Conservation (phyloP, 2,113 vertebrate genomes). For the Poeciliopsis occidentalis region DNA sequence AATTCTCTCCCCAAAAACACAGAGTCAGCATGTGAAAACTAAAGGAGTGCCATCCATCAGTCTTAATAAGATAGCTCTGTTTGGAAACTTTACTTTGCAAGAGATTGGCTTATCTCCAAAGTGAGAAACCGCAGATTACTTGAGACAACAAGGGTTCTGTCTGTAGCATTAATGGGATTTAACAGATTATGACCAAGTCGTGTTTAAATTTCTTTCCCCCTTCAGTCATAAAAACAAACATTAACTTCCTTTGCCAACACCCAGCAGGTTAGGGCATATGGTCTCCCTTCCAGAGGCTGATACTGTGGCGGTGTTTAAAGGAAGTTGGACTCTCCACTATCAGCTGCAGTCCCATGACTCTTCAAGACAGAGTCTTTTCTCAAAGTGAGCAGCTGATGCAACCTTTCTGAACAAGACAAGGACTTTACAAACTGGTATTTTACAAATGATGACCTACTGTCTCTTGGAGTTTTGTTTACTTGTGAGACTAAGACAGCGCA, state of each 20-base stretch:
- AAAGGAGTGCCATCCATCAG: background rate
- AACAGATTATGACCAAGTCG: background rate
- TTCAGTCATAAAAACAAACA: background rate
- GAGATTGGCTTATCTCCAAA: background rate
- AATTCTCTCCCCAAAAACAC: background rate
- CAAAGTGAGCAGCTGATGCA: background rate
- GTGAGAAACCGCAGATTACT: background rate
- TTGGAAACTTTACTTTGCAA: background rate
- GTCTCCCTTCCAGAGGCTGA: background rate
- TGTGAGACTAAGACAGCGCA: background rate
- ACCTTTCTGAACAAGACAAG: background rate
- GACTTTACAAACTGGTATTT: background rate
- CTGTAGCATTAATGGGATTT: background rate
- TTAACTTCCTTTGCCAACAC: background rate
- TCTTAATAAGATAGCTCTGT: background rate
- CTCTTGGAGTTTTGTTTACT: background rate
- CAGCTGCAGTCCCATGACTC: background rate
- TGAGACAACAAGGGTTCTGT: background rate
- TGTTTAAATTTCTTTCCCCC: background rate
- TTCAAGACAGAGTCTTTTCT: background rate
- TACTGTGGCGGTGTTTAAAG: background rate
- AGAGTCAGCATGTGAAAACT: background rate
- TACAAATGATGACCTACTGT: background rate
- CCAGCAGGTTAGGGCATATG: background rate
- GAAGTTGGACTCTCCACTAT: background rate